Base-by-base conservation (phyloP, 2,797 vertebrate genomes). In the Malurus leucopterus region DNA sequence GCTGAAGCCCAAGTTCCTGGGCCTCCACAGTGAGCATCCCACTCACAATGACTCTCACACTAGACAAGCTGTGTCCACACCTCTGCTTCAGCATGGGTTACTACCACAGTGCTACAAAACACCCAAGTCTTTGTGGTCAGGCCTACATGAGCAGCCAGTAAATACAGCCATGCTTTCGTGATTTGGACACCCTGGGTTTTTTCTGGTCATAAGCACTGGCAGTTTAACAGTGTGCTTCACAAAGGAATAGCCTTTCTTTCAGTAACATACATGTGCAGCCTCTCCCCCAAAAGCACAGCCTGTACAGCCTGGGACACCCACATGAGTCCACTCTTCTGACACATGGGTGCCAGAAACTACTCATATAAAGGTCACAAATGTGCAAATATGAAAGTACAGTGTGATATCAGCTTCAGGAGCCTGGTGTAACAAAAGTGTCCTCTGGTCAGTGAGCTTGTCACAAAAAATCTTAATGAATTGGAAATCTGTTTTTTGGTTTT, bases 41-140 rank as follows among this genome's bases (percentile, higher is more conserved):
- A 13, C 16, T n/a, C 47, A 13, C 16, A 9, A 6, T 2, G 13
- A 24, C 40, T 13, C 36, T 36, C 13, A 2, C 0, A 0, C 23
- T 36, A 46, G 8, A 73, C n/a, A 21, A 40, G 65, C 23, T 38
- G 32, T 5, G 1, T 46, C 57, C 43, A 43, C 26, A 19, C 3
- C 30, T 74, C 73, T 62, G 22, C 76, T 81, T 51, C 38, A 43
- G 10, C 29, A 32, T 10, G 44, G 11, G 13, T 54, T 41, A 58
- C 34, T 19, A 6, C 41, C 38, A 59, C 12, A 8, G 36, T 11
- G 40, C 34, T 53, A 46, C 32, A 53, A 19, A 40, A 80, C 18
- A n/a, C 50, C 13, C 10, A 4, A n/a, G 8, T 15, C 43, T 64
- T 61, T 27, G 1, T 10, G n/a, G 22, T 15, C 43, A 43, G 15